Conservation (phyloP, 2,797 vertebrate species). For the Malurus splendens region DNA sequence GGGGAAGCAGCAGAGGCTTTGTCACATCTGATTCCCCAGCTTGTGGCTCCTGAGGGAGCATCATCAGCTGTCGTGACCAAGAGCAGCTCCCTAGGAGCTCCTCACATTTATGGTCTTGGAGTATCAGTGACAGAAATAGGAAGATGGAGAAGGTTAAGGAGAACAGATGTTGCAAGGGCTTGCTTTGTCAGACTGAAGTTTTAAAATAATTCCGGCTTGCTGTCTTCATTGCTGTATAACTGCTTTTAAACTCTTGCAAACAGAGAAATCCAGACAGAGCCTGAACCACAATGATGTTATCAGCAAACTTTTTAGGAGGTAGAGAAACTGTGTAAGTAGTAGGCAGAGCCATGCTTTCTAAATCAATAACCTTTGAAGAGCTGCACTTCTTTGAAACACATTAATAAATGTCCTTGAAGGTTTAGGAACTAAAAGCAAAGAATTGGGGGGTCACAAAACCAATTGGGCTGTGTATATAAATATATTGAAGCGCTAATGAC, state of each 20-base stretch:
- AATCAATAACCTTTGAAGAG: constrained; percentile 16
- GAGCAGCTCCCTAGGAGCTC: neutral
- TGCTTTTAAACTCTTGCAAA: neutral
- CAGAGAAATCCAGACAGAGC: neutral
- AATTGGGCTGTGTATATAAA: neutral
- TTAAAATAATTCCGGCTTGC: neutral
- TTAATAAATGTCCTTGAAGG: neutral
- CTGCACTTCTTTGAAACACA: neutral
- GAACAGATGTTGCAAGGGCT: neutral
- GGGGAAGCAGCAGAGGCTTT: neutral
- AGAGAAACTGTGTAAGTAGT: neutral
- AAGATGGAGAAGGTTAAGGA: neutral
- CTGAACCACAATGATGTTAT: neutral
- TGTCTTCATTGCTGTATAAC: neutral
- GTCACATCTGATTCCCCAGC: neutral
- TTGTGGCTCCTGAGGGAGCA: fast-evolving
- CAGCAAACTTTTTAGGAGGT: neutral
- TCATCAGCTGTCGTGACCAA: neutral
- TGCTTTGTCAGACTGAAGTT: neutral
- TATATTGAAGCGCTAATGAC: constrained; percentile 11
- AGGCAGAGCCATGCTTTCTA: neutral
- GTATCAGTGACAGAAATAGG: neutral
- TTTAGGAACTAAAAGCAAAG: constrained; percentile 16
- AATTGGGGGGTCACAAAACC: neutral
- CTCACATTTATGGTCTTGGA: neutral